Evolutionary conservation across 1,140 invertebrate genomes (phyloP), one percentile per base, ranked within the genome.

Genomic region (Daktulosphaira vitifoliae): DNA sequence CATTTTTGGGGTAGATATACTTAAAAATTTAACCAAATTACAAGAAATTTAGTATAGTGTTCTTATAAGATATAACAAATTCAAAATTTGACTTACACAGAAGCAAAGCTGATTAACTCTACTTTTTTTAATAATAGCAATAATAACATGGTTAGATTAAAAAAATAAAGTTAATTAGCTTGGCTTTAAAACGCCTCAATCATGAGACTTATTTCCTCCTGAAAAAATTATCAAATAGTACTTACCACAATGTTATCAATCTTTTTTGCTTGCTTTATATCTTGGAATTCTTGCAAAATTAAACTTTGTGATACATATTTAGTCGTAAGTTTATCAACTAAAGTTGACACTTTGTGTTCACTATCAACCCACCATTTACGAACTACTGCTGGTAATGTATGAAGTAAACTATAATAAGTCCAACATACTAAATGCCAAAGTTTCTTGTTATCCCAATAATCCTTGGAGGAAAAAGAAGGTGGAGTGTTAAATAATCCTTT

Each of bases 291-390:
- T 69, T 84, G 80, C 39, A 77, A 73, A 71, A 84, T 85, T 15
- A 95, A 75, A 25, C 81, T 71, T 2, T 83, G 81, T 68, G 88
- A 88, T 3, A 92, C 82, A 72, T 86, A 85, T 65, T 81, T 79
- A 0, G 79, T 78, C 8, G 90, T 92, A 22, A 90, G 81, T 72
- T 80, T 83, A 68, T 93, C 89, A 4, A 93, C 82, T 56, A 85
- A 78, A 52, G 80, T 79, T 37, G 83, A 78, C 9, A 82, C 79
- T 70, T 82, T 80, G 56, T 84, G 81, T 22, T 89, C 86, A 2
- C 79, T 73, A 44, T 82, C 79, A 2, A 56, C 33, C 83, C 86
- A 92, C 90, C 91, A 95, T 70, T 85, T 82, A 18, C 90, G 79
- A 3, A 88, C 84, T 50, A 88, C 77, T 37, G 87, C 88, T n/a